Evolutionary conservation across 2,113 vertebrate genomes (phyloP).

Genomic region (Tiliqua scincoides): DNA sequence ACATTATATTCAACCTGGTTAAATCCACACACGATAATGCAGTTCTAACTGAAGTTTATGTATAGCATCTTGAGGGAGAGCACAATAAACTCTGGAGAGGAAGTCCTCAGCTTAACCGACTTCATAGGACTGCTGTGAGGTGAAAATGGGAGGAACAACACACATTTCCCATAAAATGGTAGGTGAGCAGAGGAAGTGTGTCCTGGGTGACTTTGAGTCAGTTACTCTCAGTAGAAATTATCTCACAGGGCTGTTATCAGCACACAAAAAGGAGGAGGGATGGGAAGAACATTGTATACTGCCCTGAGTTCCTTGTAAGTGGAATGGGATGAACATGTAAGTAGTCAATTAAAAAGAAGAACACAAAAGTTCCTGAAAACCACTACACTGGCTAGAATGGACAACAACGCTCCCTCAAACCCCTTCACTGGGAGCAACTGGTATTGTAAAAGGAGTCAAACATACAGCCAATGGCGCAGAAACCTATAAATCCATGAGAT

Average conservation of each 20-base stretch:
- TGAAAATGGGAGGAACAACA: background rate
- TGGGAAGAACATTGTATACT: no score
- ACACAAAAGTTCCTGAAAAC: background rate
- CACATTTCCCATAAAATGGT: no score
- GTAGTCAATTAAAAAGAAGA: background rate
- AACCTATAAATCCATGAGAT: conserved; percentile 37
- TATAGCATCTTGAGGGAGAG: background rate
- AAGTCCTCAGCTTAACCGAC: background rate
- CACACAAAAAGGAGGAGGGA: no score
- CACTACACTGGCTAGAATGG: background rate
- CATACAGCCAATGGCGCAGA: conserved; percentile 30
- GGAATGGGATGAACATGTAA: background rate
- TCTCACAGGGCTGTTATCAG: no score
- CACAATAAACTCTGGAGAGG: background rate
- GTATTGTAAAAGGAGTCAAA: conserved; percentile 41
- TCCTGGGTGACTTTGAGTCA: no score
- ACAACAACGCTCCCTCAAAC: conserved; percentile 31
- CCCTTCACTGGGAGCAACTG: conserved; percentile 1
- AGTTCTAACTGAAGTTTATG: background rate
- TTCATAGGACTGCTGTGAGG: background rate
- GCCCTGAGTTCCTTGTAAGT: no score
- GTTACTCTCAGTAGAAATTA: no score
- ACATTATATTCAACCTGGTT: background rate
- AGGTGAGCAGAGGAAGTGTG: no score
- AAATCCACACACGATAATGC: background rate